Evolutionary conservation across 2,797 vertebrate species (phyloP), one percentile per base, ranked within the genome.

Genomic region (Mycteria americana): DNA sequence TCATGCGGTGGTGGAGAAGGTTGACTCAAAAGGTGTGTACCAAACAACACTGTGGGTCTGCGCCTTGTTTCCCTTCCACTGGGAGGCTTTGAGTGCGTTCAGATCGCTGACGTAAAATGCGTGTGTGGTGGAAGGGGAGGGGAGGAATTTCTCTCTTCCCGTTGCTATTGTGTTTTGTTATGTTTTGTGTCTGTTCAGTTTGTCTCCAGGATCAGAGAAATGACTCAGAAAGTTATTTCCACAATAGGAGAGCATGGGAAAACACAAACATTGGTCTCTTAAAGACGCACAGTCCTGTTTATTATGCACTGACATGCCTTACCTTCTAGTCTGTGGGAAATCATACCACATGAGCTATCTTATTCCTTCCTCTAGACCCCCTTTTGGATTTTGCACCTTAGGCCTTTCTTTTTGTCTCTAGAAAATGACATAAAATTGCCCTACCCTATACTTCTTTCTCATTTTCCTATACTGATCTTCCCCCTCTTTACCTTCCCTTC

Each of bases 231-330:
- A 92, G 94, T 96, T 97, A 90, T 94, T 94, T 95, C 92, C 95
- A 88, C 96, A 94, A 93, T 86, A 89, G 62, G 65, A 93, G 81
- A 94, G 94, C 96, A 93, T 97, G 97, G 97, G 97, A 97, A 98
- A 98, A 87, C 87, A 76, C 92, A 94, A 96, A 93, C 93, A 92
- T 15, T 18, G 33, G 35, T 86, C 84, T 92, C 95, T 98, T 97
- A 97, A 97, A 97, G 97, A 51, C 46, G 37, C 76, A 92, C 24
- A 18, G 70, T 23, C 59, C 86, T 68, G 54, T 86, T 91, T 89
- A 46, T 50, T 59, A 31, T 1, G 2, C 37, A 50, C 31, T 15
- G 53, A 31, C 11, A 3, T 30, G 13, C 54, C 31, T 84, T 56
- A 27, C 59, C 37, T 76, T 87, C 88, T 37, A 19, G 31, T 25